Conservation (phyloP, 2,113 vertebrate species). For the Takifugu flavidus region DNA sequence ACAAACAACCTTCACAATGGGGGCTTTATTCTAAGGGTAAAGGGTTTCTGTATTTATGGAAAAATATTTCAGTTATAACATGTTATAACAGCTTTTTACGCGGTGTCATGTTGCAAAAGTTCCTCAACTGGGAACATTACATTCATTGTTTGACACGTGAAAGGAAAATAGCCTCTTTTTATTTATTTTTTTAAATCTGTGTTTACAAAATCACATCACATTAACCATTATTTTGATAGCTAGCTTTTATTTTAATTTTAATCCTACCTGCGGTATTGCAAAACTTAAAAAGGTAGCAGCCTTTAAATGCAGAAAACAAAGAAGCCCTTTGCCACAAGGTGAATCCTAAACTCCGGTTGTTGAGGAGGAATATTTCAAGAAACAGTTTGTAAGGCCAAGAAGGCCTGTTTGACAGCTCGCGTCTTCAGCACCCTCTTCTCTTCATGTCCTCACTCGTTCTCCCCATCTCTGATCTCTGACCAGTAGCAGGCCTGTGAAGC, state of each 20-base stretch:
- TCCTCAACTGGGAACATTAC: neutral
- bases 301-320: too few relatives aligned
- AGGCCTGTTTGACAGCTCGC: conserved; percentile 16
- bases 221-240: too few relatives aligned
- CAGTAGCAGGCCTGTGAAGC: conserved; percentile 35
- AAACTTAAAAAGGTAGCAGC: too few relatives aligned
- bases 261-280: too few relatives aligned
- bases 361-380: neutral
- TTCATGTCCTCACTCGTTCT: conserved; percentile 29
- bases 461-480: conserved; percentile 34
- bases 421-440: neutral
- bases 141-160: too few relatives aligned
- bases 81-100: neutral
- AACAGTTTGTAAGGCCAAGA: conserved; percentile 20
- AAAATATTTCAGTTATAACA: neutral
- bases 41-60: neutral
- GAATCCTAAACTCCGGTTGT: neutral
- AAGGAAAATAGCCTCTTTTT: too few relatives aligned
- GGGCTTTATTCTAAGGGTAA: neutral
- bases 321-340: too few relatives aligned
- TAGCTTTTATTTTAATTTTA: too few relatives aligned
- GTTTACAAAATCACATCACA: too few relatives aligned
- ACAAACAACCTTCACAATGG: neutral
- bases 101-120: neutral
- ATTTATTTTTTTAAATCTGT: too few relatives aligned